Conservation (phyloP, 1,140 invertebrate species). For the Papilio xuthus region DNA sequence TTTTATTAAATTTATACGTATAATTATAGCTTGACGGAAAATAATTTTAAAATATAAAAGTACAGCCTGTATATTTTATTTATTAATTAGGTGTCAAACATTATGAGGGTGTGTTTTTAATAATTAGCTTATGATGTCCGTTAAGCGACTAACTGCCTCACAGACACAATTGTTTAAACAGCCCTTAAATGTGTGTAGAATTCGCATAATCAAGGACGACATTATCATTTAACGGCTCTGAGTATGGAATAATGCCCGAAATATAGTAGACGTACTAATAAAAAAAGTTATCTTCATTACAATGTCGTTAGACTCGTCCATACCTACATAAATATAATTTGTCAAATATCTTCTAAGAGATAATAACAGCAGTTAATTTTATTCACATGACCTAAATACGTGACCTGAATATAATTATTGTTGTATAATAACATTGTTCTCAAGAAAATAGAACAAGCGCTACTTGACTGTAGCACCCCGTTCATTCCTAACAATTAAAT, state of each 20-base stretch:
- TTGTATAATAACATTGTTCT: conserved; percentile 4
- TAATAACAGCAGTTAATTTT: background rate
- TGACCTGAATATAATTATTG: conserved; percentile 17
- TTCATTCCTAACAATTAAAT: background rate
- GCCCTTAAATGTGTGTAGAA: background rate
- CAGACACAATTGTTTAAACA: background rate
- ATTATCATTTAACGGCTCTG: background rate
- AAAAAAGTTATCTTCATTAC: background rate
- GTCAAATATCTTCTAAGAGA: background rate
- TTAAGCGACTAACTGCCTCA: background rate
- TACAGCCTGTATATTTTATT: too few relatives aligned
- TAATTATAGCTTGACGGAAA: background rate
- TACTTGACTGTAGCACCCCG: background rate
- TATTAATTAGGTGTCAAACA: too few relatives aligned
- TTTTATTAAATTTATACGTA: background rate
- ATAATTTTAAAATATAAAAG: background rate
- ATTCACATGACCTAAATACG: conserved; percentile 11
- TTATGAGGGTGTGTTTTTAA: too few relatives aligned
- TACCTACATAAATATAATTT: background rate
- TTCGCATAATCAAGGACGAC: background rate
- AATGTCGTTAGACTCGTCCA: background rate
- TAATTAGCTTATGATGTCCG: background rate
- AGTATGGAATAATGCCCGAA: background rate
- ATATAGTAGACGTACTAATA: background rate
- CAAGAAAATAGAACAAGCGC: background rate